Conservation (phyloP, 2,113 vertebrate species). For the Benitochromis conjunctus region DNA sequence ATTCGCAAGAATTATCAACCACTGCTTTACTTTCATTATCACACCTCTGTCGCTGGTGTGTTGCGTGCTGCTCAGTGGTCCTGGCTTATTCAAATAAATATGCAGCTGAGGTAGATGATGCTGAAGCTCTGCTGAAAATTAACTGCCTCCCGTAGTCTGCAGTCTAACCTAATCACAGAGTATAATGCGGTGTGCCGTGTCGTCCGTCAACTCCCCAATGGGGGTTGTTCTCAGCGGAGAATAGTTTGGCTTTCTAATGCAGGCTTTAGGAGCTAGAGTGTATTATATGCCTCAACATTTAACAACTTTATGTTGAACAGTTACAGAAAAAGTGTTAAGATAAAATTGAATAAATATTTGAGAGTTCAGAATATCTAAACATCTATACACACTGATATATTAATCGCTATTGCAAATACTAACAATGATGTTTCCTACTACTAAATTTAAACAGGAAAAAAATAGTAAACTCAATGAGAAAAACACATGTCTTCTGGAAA, state of each 20-base stretch:
- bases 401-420: neutral
- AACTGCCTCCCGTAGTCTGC: constrained; percentile 46
- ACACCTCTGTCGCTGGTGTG: neutral
- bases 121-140: constrained; percentile 31
- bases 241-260: neutral
- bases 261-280: neutral
- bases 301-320: neutral
- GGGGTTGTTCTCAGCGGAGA: constrained; percentile 5
- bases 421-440: neutral
- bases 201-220: constrained; percentile 8
- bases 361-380: neutral
- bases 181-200: constrained; percentile 23
- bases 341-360: neutral
- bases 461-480: neutral
- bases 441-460: neutral
- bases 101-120: constrained; percentile 32
- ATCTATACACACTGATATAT: neutral
- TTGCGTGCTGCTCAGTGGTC: constrained; percentile 35
- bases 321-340: neutral
- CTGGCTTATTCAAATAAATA: constrained; percentile 58
- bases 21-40: constrained; percentile 64
- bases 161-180: constrained; percentile 48
- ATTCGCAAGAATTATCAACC: constrained; percentile 55
- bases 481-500: neutral
- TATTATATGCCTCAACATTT: neutral